Conservation (phyloP, 1,140 invertebrate genomes). For the Mya arenaria region DNA sequence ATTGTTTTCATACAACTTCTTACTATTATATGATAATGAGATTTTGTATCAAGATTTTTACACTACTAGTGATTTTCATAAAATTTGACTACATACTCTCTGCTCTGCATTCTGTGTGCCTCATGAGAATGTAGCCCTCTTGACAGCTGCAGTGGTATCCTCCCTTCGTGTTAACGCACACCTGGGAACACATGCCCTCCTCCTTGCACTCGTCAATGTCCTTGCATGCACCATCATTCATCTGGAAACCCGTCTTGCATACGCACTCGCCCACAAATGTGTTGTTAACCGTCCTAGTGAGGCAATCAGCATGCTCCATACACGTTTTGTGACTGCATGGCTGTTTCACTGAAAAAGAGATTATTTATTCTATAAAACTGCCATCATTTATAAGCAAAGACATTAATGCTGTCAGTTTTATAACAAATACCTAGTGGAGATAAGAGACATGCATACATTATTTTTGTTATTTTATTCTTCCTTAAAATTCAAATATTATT, state of each 20-base stretch:
- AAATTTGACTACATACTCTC: too few species aligned
- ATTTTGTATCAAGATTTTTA: too few species aligned
- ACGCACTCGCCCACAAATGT: conserved; percentile 57
- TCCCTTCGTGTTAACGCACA: conserved; percentile 94
- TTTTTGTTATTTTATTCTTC: too few species aligned
- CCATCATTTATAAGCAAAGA: not conserved
- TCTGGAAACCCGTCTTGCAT: conserved; percentile 66
- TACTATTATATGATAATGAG: too few species aligned
- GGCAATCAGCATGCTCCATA: conserved; percentile 43
- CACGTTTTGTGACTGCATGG: conserved; percentile 67
- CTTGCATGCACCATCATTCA: conserved; percentile 37
- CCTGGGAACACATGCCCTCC: conserved; percentile 93
- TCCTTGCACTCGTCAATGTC: conserved; percentile 96
- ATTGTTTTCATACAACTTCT: too few species aligned
- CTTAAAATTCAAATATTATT: too few species aligned
- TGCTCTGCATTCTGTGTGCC: conserved; percentile 90
- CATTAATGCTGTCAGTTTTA: too few species aligned
- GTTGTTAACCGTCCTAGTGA: not conserved
- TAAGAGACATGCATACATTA: too few species aligned
- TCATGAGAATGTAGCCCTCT: conserved; percentile 92
- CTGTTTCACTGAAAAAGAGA: conserved; percentile 58
- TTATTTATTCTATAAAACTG: not conserved
- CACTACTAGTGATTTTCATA: too few species aligned
- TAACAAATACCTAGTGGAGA: too few species aligned
- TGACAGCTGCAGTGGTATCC: conserved; percentile 95